A percentile compares a stretch with the other conserved stretches of the same genome.
These are phyloP conservation scores for Lysandra bellargus DNA, from an alignment of 2,888 invertebrate species.

Conservation along the genomic window DNA sequence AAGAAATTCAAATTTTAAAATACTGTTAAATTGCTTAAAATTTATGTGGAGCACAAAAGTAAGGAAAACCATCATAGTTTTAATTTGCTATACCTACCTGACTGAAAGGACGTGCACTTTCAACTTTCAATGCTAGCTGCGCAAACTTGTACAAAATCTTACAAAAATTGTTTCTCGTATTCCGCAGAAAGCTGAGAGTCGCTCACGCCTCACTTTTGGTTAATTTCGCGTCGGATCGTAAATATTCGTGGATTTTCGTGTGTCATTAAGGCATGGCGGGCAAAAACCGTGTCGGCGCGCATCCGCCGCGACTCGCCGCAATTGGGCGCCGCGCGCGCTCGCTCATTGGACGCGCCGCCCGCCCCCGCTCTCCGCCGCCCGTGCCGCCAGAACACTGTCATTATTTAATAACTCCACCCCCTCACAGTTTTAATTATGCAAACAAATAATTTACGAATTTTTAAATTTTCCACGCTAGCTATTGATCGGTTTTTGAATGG, in stretches of 20 bases:
- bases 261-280: conserved; percentile 42
- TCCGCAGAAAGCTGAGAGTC: not conserved
- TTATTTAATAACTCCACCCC: conserved; percentile 76
- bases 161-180: not conserved
- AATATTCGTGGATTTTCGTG: conserved; percentile 37
- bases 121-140: not conserved
- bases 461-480: not conserved
- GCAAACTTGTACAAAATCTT: not conserved
- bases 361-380: conserved; percentile 34
- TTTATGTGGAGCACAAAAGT: not conserved
- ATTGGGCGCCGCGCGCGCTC: conserved; percentile 64
- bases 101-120: not conserved
- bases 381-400: conserved; percentile 46
- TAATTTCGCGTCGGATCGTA: conserved; percentile 16
- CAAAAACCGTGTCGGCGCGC: conserved; percentile 43
- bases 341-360: conserved; percentile 62
- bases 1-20: not conserved
- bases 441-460: not conserved
- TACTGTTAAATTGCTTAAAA: not conserved
- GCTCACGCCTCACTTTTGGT: not conserved
- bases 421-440: conserved; percentile 68
- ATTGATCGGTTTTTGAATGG: not conserved
- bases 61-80: not conserved
- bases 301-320: conserved; percentile 56
- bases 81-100: not conserved